Evolutionary conservation across 2,113 vertebrate species (phyloP).

Genomic region (Pristiophorus japonicus): DNA sequence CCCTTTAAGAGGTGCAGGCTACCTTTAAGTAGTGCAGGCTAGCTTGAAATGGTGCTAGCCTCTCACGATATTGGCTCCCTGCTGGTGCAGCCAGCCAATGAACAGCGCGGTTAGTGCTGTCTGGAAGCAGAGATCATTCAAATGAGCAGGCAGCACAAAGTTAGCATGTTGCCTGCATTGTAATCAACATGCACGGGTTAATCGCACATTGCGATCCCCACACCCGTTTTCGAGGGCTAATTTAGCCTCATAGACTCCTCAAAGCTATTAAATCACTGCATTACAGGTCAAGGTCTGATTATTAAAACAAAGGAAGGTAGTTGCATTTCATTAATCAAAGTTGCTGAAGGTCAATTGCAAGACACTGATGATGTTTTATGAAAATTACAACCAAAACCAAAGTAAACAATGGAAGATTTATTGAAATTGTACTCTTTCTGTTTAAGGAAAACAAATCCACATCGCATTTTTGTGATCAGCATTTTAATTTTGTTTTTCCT

Average conservation of each 20-base stretch:
- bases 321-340: neutral
- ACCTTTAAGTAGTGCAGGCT: too few relatives aligned
- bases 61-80: too few relatives aligned
- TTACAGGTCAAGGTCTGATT: neutral
- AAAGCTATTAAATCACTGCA: neutral
- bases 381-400: neutral
- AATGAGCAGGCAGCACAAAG: too few relatives aligned
- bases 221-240: too few relatives aligned
- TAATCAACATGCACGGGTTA: too few relatives aligned
- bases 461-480: neutral
- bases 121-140: too few relatives aligned
- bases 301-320: neutral
- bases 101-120: too few relatives aligned
- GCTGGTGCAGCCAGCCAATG: too few relatives aligned
- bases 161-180: too few relatives aligned
- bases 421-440: neutral
- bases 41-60: too few relatives aligned
- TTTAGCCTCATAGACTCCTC: neutral
- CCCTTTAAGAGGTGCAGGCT: too few relatives aligned
- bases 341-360: neutral
- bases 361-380: neutral
- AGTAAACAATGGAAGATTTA: neutral
- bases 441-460: slow-evolving; percentile 13
- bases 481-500: neutral
- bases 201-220: too few relatives aligned